Evolutionary conservation across 2,113 vertebrate genomes (phyloP), one percentile per base, ranked within the genome.

Genomic region (Paracanthobrama guichenoti): DNA sequence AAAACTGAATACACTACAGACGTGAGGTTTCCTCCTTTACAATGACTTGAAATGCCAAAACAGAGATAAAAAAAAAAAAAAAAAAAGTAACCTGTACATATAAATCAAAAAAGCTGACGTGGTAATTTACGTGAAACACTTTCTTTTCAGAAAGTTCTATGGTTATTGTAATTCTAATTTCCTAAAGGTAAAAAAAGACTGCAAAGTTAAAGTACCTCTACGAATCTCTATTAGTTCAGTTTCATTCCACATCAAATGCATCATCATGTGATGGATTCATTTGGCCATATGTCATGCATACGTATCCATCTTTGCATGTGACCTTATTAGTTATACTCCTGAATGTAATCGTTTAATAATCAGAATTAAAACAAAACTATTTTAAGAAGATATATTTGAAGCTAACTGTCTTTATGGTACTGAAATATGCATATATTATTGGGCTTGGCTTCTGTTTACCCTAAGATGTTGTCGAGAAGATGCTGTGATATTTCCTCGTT

Each of bases 301-400:
- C 91, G 89, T 79, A 92, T 93, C 94, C 94, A 94, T 95, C 95
- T 95, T 93, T 97, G 96, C 96, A 97, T 97, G 96, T 95, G 93
- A 94, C 92, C 92, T 93, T 93, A 94, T 88, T 92, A 91, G 90
- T 95, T 95, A 94, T 94, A 93, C 94, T 94, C 93, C 92, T 97
- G 94, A 96, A 95, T 96, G 95, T 95, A 95, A 95, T 95, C 93
- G 94, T 94, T 96, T 94, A 93, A 94, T 89, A 90, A 92, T 90
- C 89, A 86, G 91, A 94, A 92, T 91, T 93, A 90, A 91, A 93
- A 91, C 90, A 91, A 92, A 90, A 91, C 91, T 94, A 92, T 93
- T 94, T 94, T 92, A 93, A 93, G 92, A 91, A 91, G 89, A 85
- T 93, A 92, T 94, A 93, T 93, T 92, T 94, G 90, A 92, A 95